These are phyloP conservation scores for Erpetoichthys calabaricus DNA, from an alignment of 2,797 vertebrate genomes.

Conservation along the genomic window DNA sequence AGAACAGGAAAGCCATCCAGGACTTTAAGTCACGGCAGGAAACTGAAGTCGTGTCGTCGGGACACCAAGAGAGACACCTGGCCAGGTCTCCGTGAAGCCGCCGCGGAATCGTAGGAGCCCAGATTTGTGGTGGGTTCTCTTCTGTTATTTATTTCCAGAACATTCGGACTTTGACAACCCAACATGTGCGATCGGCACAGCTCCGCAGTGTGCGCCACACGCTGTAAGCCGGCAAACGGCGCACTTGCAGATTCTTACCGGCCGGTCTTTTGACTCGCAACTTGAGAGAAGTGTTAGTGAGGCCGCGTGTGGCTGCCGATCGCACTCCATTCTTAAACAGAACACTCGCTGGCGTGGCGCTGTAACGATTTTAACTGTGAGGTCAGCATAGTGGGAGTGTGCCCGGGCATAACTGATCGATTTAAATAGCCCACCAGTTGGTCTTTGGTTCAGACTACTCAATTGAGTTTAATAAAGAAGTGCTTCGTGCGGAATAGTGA, in stretches of 20 bases:
- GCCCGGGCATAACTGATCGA: no score
- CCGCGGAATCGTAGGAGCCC: not conserved
- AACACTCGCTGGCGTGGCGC: no score
- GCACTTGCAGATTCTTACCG: no score
- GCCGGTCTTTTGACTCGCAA: not conserved
- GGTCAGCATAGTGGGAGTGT: no score
- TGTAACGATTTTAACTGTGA: no score
- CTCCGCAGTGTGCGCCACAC: not conserved
- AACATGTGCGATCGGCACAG: not conserved
- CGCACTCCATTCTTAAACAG: no score
- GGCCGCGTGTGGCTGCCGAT: not conserved
- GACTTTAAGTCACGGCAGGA: slow-evolving; percentile 75
- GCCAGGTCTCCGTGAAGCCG: slow-evolving; percentile 52
- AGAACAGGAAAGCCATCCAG: slow-evolving; percentile 85
- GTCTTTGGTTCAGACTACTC: no score
- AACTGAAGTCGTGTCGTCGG: slow-evolving; percentile 50
- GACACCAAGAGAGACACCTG: slow-evolving; percentile 54
- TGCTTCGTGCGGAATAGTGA: no score
- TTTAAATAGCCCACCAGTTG: no score
- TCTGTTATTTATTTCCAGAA: not conserved
- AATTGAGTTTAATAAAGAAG: no score
- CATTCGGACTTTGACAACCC: not conserved
- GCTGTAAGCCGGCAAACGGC: not conserved
- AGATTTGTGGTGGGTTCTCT: not conserved
- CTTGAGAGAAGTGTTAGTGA: not conserved